Conservation (phyloP, 2,888 invertebrate species). For the Caenorhabditis sp. region DNA sequence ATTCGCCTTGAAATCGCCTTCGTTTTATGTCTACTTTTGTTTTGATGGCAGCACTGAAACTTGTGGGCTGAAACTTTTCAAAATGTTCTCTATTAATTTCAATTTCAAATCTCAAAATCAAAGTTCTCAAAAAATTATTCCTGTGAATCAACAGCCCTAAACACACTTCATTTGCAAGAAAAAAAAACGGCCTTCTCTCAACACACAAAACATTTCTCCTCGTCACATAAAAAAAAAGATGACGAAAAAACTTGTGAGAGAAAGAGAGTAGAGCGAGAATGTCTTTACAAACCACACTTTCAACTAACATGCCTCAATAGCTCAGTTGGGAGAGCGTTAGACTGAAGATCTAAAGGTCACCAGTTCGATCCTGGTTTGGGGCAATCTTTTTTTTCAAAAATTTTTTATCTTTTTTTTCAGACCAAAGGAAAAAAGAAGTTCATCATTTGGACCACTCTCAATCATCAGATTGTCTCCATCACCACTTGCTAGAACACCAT, state of each 20-base stretch:
- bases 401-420: conserved; percentile 20
- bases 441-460: conserved; percentile 59
- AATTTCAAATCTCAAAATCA: too few relatives aligned
- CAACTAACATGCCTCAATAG: conserved; percentile 21
- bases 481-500: conserved; percentile 55
- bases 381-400: conserved; percentile 36
- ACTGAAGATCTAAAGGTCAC: conserved; percentile 71
- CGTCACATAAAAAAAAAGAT: too few relatives aligned
- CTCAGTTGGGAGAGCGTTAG: conserved; percentile 71
- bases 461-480: conserved; percentile 61
- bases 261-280: not conserved
- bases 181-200: too few relatives aligned
- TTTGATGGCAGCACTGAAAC: too few relatives aligned
- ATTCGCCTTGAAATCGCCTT: too few relatives aligned
- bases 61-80: too few relatives aligned
- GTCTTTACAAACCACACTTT: not conserved
- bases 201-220: too few relatives aligned
- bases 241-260: not conserved
- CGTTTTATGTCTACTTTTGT: too few relatives aligned
- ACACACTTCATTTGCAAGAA: too few relatives aligned
- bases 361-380: conserved; percentile 70
- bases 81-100: too few relatives aligned
- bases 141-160: too few relatives aligned
- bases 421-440: conserved; percentile 57
- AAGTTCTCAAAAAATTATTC: too few relatives aligned